Percentiles rank a stretch among this genome's conserved stretches.
Conservation (phyloP, 2,797 vertebrate species). For the Rhinoraja longicauda region DNA sequence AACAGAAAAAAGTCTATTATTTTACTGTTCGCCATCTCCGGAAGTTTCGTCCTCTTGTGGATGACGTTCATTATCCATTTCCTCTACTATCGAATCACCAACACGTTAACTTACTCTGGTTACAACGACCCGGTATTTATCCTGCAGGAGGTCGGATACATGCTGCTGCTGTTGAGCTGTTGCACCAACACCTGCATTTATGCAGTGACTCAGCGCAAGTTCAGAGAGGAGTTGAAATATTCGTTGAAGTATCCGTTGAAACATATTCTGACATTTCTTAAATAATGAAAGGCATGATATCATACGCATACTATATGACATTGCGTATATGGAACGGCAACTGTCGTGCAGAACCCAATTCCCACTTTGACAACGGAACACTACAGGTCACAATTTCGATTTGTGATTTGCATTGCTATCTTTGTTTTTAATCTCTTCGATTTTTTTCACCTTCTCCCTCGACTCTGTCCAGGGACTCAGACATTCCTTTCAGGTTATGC, state of each 20-base stretch:
- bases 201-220: background rate
- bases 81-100: background rate
- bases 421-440: too few species aligned
- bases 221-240: background rate
- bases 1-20: background rate
- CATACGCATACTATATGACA: too few species aligned
- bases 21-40: background rate
- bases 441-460: too few species aligned
- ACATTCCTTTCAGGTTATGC: too few species aligned
- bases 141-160: background rate
- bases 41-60: background rate
- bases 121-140: background rate
- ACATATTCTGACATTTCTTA: too few species aligned
- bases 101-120: background rate
- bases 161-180: background rate
- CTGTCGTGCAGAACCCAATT: too few species aligned
- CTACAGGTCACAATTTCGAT: too few species aligned
- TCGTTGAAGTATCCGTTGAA: background rate
- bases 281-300: background rate
- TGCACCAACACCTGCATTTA: background rate
- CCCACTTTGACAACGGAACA: too few species aligned
- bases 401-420: too few species aligned
- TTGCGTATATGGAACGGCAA: too few species aligned
- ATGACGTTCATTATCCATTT: background rate
- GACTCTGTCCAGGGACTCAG: too few species aligned